These are phyloP conservation scores for Mantis religiosa DNA, from an alignment of 2,888 invertebrate genomes.

Conservation along the genomic window DNA sequence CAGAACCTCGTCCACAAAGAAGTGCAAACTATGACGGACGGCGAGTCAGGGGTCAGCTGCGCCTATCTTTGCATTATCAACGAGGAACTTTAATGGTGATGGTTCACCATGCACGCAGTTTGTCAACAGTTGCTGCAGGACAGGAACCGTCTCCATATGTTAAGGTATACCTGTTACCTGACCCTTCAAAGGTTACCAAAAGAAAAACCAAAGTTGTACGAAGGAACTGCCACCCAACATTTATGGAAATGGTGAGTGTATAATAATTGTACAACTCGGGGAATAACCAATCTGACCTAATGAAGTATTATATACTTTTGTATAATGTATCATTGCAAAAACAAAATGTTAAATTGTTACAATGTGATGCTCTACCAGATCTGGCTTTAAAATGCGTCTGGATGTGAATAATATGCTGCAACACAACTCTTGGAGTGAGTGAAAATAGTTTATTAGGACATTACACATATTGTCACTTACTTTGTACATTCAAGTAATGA, in stretches of 20 bases:
- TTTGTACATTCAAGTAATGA: too few relatives aligned
- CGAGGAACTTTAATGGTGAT: conserved; percentile 72
- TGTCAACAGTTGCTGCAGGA: conserved; percentile 72
- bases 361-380: too few relatives aligned
- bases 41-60: conserved; percentile 64
- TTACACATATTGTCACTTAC: too few relatives aligned
- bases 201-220: conserved; percentile 92
- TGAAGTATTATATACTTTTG: too few relatives aligned
- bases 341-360: too few relatives aligned
- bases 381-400: too few relatives aligned
- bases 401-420: too few relatives aligned
- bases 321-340: too few relatives aligned
- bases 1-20: conserved; percentile 45
- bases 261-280: too few relatives aligned
- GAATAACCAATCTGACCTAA: too few relatives aligned
- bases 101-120: conserved; percentile 86
- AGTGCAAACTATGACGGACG: conserved; percentile 32
- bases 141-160: conserved; percentile 87
- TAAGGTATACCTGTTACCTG: conserved; percentile 90
- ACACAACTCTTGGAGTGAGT: too few relatives aligned
- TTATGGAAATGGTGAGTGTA: conserved; percentile 87
- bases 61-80: conserved; percentile 72
- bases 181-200: conserved; percentile 87
- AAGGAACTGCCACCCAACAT: conserved; percentile 91
- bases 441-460: too few relatives aligned